These are phyloP conservation scores for Tauraco erythrolophus DNA, from an alignment of 2,113 vertebrate genomes.

Conservation along the genomic window DNA sequence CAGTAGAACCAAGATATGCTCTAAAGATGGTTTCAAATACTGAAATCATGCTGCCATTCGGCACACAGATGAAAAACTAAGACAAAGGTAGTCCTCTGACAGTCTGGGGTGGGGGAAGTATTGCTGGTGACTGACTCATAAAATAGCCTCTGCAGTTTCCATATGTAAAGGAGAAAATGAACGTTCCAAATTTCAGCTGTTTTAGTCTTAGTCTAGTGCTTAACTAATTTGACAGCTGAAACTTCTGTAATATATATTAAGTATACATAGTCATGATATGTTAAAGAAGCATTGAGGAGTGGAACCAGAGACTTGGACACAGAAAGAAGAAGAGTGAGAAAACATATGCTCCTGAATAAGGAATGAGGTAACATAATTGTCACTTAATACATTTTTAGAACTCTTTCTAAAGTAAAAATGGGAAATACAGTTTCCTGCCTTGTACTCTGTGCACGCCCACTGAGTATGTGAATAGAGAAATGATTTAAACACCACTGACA, in stretches of 20 bases:
- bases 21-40: neutral
- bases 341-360: neutral
- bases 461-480: neutral
- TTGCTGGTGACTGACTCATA: neutral
- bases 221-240: neutral
- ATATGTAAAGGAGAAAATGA: neutral
- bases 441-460: neutral
- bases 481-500: neutral
- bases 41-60: neutral
- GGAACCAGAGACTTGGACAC: neutral
- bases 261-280: neutral
- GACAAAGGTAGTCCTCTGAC: neutral
- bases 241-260: neutral
- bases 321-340: constrained; percentile 9
- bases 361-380: neutral
- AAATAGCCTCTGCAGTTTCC: neutral
- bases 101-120: neutral
- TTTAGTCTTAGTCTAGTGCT: neutral
- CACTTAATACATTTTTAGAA: neutral
- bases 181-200: neutral
- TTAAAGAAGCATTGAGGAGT: neutral
- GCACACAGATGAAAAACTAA: neutral
- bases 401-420: neutral
- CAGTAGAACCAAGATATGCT: accelerated
- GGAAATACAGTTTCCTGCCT: neutral